Evolutionary conservation across 2,888 invertebrate genomes (phyloP).

Genomic region (Pomacea canaliculata): DNA sequence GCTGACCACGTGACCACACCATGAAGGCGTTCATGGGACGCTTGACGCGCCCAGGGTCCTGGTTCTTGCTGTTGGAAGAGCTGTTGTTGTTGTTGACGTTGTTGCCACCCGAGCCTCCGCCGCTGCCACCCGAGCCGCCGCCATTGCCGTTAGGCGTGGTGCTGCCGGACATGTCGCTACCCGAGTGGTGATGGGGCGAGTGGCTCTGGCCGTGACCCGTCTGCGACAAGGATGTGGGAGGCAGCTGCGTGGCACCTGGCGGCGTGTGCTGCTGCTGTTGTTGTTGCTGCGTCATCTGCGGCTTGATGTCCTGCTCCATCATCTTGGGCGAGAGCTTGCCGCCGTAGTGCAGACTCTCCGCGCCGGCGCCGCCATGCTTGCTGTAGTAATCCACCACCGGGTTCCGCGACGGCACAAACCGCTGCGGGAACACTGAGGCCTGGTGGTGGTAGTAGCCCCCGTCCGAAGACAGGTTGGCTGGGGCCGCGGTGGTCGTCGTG

Average conservation of each 20-base stretch:
- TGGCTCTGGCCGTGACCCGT: constrained; percentile 10
- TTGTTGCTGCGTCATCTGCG: constrained; percentile 27
- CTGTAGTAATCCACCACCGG: not conserved
- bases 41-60: constrained; percentile 82
- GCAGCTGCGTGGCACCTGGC: constrained; percentile 28
- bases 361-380: not conserved
- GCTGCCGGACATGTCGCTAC: constrained; percentile 27
- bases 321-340: constrained; percentile 33
- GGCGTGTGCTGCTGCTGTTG: constrained; percentile 26
- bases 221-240: constrained; percentile 14
- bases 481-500: constrained; percentile 24
- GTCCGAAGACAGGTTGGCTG: constrained; percentile 27
- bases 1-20: constrained; percentile 94
- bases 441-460: constrained; percentile 22
- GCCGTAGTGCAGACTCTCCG: constrained; percentile 27
- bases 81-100: constrained; percentile 29
- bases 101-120: constrained; percentile 63
- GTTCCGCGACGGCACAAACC: constrained; percentile 8
- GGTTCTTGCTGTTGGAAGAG: constrained; percentile 28
- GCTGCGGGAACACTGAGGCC: constrained; percentile 7
- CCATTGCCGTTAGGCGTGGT: constrained; percentile 30
- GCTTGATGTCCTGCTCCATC: constrained; percentile 36
- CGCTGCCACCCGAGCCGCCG: constrained; percentile 7
- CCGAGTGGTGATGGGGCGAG: constrained; percentile 28
- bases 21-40: constrained; percentile 99